Percentiles rank a stretch among this genome's conserved stretches.
Evolutionary conservation across 2,797 vertebrate genomes (phyloP).

Genomic region (Crenichthys baileyi): DNA sequence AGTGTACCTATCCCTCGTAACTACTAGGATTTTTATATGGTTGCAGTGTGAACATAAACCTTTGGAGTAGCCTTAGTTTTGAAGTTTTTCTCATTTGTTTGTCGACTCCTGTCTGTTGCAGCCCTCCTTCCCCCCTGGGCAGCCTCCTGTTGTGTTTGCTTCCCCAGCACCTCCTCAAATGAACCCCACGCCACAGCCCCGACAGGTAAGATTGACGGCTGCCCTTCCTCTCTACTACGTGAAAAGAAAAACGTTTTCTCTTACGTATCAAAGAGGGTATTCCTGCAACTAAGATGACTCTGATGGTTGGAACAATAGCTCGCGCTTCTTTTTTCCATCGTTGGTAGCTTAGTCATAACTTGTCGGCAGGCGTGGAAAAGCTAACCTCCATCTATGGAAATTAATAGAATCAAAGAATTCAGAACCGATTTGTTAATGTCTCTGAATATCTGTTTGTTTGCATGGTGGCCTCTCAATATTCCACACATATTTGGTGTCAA

Average conservation of each 20-base stretch:
- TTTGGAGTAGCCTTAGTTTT: neutral
- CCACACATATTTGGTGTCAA: conserved; percentile 25
- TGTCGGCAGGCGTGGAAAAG: neutral
- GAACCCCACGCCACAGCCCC: conserved; percentile 94
- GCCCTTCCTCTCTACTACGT: neutral
- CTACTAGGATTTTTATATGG: neutral
- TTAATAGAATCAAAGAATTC: neutral
- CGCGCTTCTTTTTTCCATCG: neutral
- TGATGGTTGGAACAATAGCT: neutral
- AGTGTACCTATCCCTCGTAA: neutral
- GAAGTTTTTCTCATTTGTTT: neutral
- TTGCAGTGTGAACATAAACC: neutral
- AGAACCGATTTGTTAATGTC: conserved; percentile 7
- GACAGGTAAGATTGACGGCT: conserved; percentile 86
- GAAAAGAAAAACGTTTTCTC: neutral
- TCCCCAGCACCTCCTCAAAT: conserved; percentile 92
- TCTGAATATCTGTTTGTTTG: conserved; percentile 30
- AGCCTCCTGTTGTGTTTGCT: conserved; percentile 92
- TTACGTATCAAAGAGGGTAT: neutral
- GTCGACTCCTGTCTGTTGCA: conserved; percentile 65
- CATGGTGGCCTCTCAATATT: conserved; percentile 32
- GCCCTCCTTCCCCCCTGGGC: conserved; percentile 90
- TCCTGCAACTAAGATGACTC: no score
- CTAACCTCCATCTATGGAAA: neutral
- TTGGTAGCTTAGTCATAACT: neutral